These are phyloP conservation scores for Strongylocentrotus purpuratus DNA, from an alignment of 35 echinoderm and acorn worm species.

Conservation along the genomic window DNA sequence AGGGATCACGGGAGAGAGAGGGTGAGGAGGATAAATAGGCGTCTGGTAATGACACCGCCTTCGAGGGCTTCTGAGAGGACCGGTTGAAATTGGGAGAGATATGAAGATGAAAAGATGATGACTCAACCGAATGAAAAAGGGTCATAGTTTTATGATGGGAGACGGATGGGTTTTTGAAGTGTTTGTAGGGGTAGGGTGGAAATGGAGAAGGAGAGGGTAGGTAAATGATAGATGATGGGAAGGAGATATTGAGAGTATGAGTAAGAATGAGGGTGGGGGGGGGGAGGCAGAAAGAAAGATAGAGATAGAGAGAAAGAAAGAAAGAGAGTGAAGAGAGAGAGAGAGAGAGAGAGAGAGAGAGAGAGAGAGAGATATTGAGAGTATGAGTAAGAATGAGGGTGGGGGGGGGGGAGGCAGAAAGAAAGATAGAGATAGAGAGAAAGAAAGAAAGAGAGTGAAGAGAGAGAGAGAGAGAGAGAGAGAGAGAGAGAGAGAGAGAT, in stretches of 20 bases:
- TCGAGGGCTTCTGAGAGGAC: neutral
- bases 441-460: too few relatives aligned
- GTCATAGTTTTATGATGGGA: conserved; percentile 11
- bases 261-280: too few relatives aligned
- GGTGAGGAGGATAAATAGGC: neutral
- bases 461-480: too few relatives aligned
- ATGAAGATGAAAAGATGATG: neutral
- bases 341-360: too few relatives aligned
- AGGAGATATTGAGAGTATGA: neutral
- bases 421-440: too few relatives aligned
- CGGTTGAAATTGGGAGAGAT: neutral
- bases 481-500: too few relatives aligned
- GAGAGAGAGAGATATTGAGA: too few relatives aligned
- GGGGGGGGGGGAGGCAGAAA: too few relatives aligned
- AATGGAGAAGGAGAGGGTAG: neutral
- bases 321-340: too few relatives aligned
- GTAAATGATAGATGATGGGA: neutral
- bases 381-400: too few relatives aligned
- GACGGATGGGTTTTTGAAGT: neutral
- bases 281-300: too few relatives aligned
- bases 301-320: too few relatives aligned
- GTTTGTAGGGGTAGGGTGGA: neutral
- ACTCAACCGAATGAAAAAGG: neutral
- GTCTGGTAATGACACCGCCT: neutral
- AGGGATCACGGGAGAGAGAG: neutral